Evolutionary conservation across 2,113 vertebrate genomes (phyloP), one percentile per base, ranked within the genome.

Genomic region (Syrrhaptes paradoxus): DNA sequence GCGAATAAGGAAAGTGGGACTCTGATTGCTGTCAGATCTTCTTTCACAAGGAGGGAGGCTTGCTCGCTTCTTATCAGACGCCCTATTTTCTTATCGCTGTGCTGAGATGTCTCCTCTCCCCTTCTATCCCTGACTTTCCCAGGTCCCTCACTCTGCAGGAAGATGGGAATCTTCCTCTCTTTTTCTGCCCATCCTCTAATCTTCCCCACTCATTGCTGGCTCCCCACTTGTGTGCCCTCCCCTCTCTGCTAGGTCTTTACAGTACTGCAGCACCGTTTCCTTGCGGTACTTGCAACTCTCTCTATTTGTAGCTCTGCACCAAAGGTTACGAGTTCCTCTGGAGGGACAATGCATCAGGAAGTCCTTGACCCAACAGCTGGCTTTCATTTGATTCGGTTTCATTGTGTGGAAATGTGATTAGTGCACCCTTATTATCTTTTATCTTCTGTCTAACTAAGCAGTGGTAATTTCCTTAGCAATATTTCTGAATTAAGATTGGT

Each of bases 401-500:
- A 41, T 88, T 72, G 45, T 90, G 49, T 92, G 86, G 45, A 95
- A 95, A 92, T 71, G 77, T 84, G 73, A 95, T 93, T 93, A 96
- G 91, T 22, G 32, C 41, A 48, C 65, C 38, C 80, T 92, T 93
- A 70, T 80, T 94, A 89, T 89, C 76, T 78, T 90, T 79, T 38
- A 55, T 84, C 86, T 90, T 84, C 70, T 83, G 79, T 93, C 65
- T 45, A 87, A 84, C 86, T 93, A 67, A 95, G 92, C 86, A 89
- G 73, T 59, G 73, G n/a, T 95, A 95, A 95, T 95, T 96, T 90
- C 65, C 84, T 92, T 81, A 90, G 89, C 84, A 84, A 67, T 92
- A 89, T 95, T 95, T 96, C 94, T 84, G 77, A 96, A 81, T 93
- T 93, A 85, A 92, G 86, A 92, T 71, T 71, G 81, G 86, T 93